Evolutionary conservation across 2,797 vertebrate species (phyloP).

Genomic region (Gymnothorax javanicus): DNA sequence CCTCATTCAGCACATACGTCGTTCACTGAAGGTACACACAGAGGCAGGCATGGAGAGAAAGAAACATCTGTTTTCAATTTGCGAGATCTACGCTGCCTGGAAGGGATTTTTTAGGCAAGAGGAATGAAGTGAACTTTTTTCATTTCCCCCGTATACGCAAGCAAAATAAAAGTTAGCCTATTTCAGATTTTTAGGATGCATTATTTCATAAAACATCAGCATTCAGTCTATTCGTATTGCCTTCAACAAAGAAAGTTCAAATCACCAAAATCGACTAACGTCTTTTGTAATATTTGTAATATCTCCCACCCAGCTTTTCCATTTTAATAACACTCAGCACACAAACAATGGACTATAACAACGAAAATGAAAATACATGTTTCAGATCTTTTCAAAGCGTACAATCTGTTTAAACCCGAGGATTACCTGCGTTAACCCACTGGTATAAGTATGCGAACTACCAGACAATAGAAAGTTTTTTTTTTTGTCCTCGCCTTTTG

Average conservation of each 20-base stretch:
- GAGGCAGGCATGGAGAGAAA: conserved; percentile 10
- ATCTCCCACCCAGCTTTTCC: background rate
- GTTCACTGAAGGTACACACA: conserved; percentile 6
- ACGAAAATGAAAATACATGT: background rate
- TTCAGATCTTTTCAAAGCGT: background rate
- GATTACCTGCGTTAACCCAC: background rate
- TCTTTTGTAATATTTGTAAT: background rate
- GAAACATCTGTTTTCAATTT: conserved; percentile 51
- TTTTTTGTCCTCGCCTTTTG: background rate
- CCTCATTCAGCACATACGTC: background rate
- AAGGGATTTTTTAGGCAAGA: conserved; percentile 47
- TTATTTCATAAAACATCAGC: background rate
- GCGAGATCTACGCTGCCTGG: conserved; percentile 42
- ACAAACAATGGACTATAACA: background rate
- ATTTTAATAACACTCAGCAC: conserved; percentile 14
- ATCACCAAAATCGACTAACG: background rate
- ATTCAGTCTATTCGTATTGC: background rate
- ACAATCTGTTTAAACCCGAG: background rate
- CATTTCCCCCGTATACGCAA: background rate
- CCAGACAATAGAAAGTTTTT: conserved; percentile 36
- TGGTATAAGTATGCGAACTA: background rate
- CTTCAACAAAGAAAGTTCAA: background rate
- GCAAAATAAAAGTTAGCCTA: background rate
- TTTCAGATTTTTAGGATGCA: background rate
- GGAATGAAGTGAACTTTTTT: conserved; percentile 62